phyloP scores from a whole-genome alignment of 2,888 invertebrate species.

The Metopia argyrocephala region DNA sequence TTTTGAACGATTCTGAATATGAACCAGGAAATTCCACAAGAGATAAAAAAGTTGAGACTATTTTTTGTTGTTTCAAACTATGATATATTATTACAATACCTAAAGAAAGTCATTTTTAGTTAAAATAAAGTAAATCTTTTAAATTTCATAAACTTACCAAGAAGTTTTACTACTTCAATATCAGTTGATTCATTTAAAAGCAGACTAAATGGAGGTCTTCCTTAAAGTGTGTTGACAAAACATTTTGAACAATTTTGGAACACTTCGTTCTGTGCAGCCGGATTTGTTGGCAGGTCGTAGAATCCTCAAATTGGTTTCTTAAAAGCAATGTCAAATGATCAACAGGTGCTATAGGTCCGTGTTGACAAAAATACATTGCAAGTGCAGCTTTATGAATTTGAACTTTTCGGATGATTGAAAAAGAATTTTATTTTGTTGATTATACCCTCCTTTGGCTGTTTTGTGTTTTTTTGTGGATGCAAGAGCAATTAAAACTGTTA shows the following conservation, averaged over 20 bases:
- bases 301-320: background rate
- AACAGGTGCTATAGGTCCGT: conserved; percentile 3
- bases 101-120: conserved; percentile 6
- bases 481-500: background rate
- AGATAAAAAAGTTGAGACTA: conserved; percentile 48
- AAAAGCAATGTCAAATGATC: background rate
- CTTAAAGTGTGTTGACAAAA: background rate
- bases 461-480: background rate
- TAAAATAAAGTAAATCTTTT: no score
- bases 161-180: background rate
- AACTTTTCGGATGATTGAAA: no score
- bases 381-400: no score
- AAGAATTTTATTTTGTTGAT: no score
- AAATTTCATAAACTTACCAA: background rate
- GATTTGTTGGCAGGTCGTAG: background rate
- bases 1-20: conserved; percentile 26
- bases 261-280: background rate
- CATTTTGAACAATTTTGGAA: background rate
- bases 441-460: background rate
- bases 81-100: conserved; percentile 56
- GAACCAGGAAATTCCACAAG: conserved; percentile 39
- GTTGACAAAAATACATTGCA: background rate
- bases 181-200: background rate
- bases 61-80: conserved; percentile 21
- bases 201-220: background rate